phyloP scores from a whole-genome alignment of 1,140 invertebrate species.

The Orius insidiosus region DNA sequence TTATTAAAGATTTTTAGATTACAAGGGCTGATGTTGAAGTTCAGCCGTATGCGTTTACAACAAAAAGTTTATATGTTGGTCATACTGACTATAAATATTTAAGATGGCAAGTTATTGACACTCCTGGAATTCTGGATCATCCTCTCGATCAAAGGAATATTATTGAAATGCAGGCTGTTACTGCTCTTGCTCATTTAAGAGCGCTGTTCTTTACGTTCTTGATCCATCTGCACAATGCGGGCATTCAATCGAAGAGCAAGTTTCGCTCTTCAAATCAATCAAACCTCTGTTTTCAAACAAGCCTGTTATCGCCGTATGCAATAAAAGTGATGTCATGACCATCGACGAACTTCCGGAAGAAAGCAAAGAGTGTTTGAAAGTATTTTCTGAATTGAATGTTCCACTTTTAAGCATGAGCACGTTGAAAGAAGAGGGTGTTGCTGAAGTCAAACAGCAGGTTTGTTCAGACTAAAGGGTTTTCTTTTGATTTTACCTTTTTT shows the following conservation, averaged over 20 bases:
- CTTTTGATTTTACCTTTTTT: background rate
- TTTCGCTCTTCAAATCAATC: constrained; percentile 77
- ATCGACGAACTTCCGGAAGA: constrained; percentile 60
- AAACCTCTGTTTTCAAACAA: constrained; percentile 94
- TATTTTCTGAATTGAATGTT: constrained; percentile 50
- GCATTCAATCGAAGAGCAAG: constrained; percentile 81
- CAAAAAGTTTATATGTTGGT: constrained; percentile 95
- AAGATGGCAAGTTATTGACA: constrained; percentile 92
- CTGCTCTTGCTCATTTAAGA: constrained; percentile 88
- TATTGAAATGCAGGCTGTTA: constrained; percentile 99
- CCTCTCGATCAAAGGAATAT: constrained; percentile 91
- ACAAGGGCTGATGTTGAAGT: constrained; percentile 99
- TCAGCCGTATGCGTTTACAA: constrained; percentile 98
- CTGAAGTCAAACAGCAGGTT: constrained; percentile 70
- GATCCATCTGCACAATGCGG: constrained; percentile 96
- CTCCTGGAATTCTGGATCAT: constrained; percentile 93
- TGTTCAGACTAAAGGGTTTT: background rate
- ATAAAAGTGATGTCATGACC: constrained; percentile 80
- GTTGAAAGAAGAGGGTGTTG: constrained; percentile 77
- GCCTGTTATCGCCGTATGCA: constrained; percentile 78
- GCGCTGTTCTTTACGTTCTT: constrained; percentile 89
- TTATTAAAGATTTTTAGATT: too few species aligned
- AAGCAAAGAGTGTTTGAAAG: constrained; percentile 44
- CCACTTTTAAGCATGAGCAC: constrained; percentile 87
- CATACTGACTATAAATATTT: constrained; percentile 98